phyloP scores from a whole-genome alignment of 2,888 invertebrate genomes.

The Dermolepida albohirtum region DNA sequence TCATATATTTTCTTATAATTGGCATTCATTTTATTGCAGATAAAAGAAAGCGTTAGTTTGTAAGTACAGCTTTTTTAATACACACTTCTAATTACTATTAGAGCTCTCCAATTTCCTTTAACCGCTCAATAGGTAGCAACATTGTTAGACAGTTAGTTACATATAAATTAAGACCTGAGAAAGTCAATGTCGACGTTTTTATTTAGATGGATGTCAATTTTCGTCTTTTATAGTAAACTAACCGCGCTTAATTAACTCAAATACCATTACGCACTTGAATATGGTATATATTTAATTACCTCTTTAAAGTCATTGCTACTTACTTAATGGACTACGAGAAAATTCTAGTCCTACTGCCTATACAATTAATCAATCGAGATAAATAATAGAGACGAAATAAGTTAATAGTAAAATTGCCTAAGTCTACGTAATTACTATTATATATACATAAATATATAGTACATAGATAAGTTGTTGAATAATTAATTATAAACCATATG shows the following conservation, averaged over 20 bases:
- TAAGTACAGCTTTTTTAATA: too few relatives aligned
- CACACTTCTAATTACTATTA: too few relatives aligned
- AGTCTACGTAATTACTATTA: too few relatives aligned
- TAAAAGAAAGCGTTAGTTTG: too few relatives aligned
- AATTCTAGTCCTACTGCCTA: conserved; percentile 17
- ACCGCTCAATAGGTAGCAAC: conserved; percentile 14
- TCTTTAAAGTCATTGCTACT: conserved; percentile 13
- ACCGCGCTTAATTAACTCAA: conserved; percentile 24
- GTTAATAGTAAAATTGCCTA: too few relatives aligned
- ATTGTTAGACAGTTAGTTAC: conserved; percentile 4
- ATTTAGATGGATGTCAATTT: conserved; percentile 16
- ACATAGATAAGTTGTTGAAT: too few relatives aligned
- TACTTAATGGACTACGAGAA: neutral
- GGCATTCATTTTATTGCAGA: too few relatives aligned
- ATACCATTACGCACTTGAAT: conserved; percentile 18
- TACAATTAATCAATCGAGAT: conserved; percentile 9
- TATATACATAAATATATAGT: too few relatives aligned
- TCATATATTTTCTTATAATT: too few relatives aligned
- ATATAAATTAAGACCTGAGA: conserved; percentile 17
- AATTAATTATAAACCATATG: too few relatives aligned
- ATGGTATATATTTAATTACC: conserved; percentile 24
- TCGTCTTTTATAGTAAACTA: conserved; percentile 25
- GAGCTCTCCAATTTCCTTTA: conserved; percentile 16
- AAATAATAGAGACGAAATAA: neutral
- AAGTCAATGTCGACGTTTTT: conserved; percentile 25